Base-by-base conservation (phyloP, 2,113 vertebrate species). In the Nerophis ophidion region DNA sequence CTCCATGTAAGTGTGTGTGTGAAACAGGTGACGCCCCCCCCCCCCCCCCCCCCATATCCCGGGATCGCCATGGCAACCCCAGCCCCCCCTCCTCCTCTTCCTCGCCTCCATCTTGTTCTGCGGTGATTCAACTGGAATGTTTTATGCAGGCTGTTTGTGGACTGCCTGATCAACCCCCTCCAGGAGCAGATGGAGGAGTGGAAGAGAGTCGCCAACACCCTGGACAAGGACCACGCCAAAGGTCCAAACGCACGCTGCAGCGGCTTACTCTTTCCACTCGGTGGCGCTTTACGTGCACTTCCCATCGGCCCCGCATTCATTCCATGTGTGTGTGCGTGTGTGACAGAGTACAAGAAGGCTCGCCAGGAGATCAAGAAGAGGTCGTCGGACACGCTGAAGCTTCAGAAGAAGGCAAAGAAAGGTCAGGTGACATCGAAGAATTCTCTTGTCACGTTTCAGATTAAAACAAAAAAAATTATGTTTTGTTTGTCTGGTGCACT, bases 301-400 rank as follows among this genome's bases (percentile, higher is more conserved):
- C 11, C 5, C 2, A 12, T 44, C 0, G 40, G 11, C 38, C 26
- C 38, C 10, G 38, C 38, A 40, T 52, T 52, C 50, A 34, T 11
- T 15, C 6, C 13, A 7, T 15, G 34, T 15, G 14, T 10, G 40
- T 44, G 40, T 44, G 40, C 6, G 9, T 33, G 19, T 54, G 6
- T 10, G 1, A 5, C 54, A 99, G 97, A 99, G 80, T 99, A 98
- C 87, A 99, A 98, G 74, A 91, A 94, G 66, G 95, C 97, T 47
- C 93, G 97, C 15, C 96, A 99, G 0, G 97, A 99, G 88, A 98
- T 99, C 81, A 99, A 98, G 89, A 99, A 98, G 67, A 98, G 97
- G 76, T 97, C 96, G 33, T 98, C 96, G 0, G 97, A 99, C 86
- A 99, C 97, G 0, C 92, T 98, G 77, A 98, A 98, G 63, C 91